These are phyloP conservation scores for Drymodes brunneopygia DNA, from an alignment of 2,113 vertebrate genomes.

Conservation along the genomic window DNA sequence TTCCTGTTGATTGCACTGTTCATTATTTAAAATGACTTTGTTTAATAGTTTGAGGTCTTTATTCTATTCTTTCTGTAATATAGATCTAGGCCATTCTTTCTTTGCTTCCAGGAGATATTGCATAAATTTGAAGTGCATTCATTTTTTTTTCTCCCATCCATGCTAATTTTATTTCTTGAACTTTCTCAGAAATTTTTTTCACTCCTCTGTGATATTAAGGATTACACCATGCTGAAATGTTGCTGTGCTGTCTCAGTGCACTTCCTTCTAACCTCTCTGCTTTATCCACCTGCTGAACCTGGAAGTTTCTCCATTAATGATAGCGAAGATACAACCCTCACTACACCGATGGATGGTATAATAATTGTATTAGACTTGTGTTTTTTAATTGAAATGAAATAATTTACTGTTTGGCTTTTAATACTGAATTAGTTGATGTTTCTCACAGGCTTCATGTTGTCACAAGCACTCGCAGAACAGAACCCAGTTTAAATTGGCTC, in stretches of 20 bases:
- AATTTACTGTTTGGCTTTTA: neutral
- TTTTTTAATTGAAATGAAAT: neutral
- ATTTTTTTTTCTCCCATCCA: neutral
- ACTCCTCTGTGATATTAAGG: neutral
- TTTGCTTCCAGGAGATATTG: neutral
- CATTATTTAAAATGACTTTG: neutral
- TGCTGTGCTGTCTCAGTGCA: neutral
- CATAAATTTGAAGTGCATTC: neutral
- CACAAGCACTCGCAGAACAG: fast-evolving
- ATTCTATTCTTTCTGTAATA: neutral
- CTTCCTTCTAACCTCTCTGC: neutral
- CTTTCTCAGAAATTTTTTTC: neutral
- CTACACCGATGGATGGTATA: neutral
- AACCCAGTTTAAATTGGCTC: neutral
- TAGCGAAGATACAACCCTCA: neutral
- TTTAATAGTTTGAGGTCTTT: neutral
- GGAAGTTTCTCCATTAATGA: neutral
- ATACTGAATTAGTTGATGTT: neutral
- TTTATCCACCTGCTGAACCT: neutral
- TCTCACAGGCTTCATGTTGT: neutral
- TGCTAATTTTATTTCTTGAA: neutral
- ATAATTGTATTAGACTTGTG: neutral
- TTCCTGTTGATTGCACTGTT: neutral
- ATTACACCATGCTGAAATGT: neutral
- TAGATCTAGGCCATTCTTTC: neutral